These are phyloP conservation scores for Chlorops oryzae DNA, from an alignment of 1,140 invertebrate genomes.

Conservation along the genomic window DNA sequence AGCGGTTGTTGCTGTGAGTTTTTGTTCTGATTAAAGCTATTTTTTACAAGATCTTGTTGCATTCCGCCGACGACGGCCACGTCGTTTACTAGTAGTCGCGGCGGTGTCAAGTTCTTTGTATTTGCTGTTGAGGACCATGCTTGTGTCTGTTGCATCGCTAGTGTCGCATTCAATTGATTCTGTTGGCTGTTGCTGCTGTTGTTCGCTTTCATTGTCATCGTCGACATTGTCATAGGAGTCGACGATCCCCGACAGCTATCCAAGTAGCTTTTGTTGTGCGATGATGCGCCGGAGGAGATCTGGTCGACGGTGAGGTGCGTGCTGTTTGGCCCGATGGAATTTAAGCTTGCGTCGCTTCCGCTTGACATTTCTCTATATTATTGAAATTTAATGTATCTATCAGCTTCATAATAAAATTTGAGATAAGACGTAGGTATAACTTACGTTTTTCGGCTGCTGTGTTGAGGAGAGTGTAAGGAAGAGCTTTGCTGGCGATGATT, in stretches of 20 bases:
- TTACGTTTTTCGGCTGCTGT: slow-evolving; percentile 43
- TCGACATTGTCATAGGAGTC: slow-evolving; percentile 44
- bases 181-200: slow-evolving; percentile 25
- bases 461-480: slow-evolving; percentile 45
- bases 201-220: slow-evolving; percentile 25
- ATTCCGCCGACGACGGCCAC: slow-evolving; percentile 14
- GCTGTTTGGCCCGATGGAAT: slow-evolving; percentile 73
- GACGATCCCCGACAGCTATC: slow-evolving; percentile 55
- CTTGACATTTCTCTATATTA: slow-evolving; percentile 49
- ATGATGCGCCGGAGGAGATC: slow-evolving; percentile 47
- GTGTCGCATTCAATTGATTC: too few species aligned
- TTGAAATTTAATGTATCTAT: slow-evolving; percentile 6
- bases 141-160: slow-evolving; percentile 4
- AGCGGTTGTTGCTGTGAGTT: slow-evolving; percentile 24
- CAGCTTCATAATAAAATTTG: neutral
- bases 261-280: slow-evolving; percentile 56
- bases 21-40: slow-evolving; percentile 11
- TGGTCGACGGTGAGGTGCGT: slow-evolving; percentile 55
- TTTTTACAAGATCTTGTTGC: slow-evolving; percentile 1
- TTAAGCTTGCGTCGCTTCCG: slow-evolving; percentile 69
- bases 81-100: slow-evolving; percentile 22
- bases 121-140: slow-evolving; percentile 2
- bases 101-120: slow-evolving; percentile 8
- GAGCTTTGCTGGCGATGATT: slow-evolving; percentile 44
- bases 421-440: slow-evolving; percentile 7